Percentiles rank a stretch among this genome's conserved stretches.
phyloP scores from a whole-genome alignment of 2,797 vertebrate species.

The Tenualosa ilisha region DNA sequence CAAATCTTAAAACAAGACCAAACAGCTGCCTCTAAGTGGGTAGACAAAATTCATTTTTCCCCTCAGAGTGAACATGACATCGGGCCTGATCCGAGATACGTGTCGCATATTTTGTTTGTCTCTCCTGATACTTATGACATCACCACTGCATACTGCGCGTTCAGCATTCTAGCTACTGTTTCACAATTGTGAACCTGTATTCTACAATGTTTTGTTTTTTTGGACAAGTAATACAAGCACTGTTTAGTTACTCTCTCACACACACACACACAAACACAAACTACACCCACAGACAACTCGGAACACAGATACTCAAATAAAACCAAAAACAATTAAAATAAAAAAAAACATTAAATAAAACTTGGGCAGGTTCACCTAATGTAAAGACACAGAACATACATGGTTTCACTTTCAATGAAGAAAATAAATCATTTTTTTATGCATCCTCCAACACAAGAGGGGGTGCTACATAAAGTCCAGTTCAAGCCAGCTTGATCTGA shows the following conservation, averaged over 20 bases:
- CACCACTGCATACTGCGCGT: not conserved
- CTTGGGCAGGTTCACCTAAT: not conserved
- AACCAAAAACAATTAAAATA: not conserved
- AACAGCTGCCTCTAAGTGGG: not conserved
- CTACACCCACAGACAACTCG: not conserved
- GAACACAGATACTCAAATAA: not conserved
- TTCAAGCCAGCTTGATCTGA: slow-evolving; percentile 41
- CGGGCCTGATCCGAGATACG: not conserved
- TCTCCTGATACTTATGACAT: not conserved
- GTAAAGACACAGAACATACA: not conserved
- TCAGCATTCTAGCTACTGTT: not conserved
- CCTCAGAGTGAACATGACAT: not conserved
- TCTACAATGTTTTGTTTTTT: not conserved
- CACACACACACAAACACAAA: not conserved
- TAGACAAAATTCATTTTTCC: not conserved
- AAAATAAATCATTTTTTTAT: not conserved
- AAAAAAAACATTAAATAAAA: slow-evolving; percentile 15
- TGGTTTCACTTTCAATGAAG: not conserved
- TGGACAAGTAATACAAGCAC: not conserved
- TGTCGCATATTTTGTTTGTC: not conserved
- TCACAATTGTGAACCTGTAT: not conserved
- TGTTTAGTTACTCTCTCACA: not conserved
- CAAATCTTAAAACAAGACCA: slow-evolving; percentile 31
- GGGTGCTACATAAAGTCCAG: slow-evolving; percentile 13
- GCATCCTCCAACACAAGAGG: slow-evolving; percentile 14